phyloP scores from a whole-genome alignment of 2,113 vertebrate genomes.

The Eulacestoma nigropectus region DNA sequence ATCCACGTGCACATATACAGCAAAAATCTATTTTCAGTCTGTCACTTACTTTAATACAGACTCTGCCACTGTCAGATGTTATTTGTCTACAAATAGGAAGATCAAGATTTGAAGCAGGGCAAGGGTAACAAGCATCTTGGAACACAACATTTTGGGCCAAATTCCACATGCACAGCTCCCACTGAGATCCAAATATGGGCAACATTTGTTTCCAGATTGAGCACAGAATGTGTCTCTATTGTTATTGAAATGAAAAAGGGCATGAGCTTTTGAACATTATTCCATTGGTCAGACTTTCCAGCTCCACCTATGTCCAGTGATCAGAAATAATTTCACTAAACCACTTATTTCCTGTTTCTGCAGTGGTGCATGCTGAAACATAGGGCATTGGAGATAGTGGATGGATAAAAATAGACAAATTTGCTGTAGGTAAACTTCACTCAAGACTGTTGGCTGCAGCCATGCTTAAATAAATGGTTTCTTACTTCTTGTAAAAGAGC shows the following conservation, averaged over 20 bases:
- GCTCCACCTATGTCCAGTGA: background rate
- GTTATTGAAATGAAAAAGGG: slow-evolving; percentile 42
- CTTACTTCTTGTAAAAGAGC: background rate
- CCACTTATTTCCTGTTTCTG: background rate
- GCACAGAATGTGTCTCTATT: slow-evolving; percentile 35
- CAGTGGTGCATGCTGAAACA: rapidly evolving
- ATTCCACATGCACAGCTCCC: slow-evolving; percentile 2
- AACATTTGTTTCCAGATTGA: slow-evolving; percentile 57
- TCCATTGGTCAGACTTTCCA: background rate
- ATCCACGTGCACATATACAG: background rate
- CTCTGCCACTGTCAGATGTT: background rate
- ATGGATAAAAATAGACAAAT: background rate
- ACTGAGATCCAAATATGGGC: slow-evolving; percentile 42
- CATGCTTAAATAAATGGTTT: slow-evolving; percentile 4
- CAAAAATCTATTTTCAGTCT: background rate
- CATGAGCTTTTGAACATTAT: slow-evolving; percentile 21
- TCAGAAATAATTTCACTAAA: background rate
- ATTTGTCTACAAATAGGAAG: background rate
- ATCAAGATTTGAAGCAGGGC: background rate
- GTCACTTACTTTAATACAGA: background rate
- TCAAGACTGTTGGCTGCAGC: background rate
- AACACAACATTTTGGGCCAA: background rate
- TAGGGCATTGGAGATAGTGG: background rate
- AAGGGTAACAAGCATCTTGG: slow-evolving; percentile 4
- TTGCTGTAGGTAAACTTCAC: background rate